phyloP scores from a whole-genome alignment of 1,140 invertebrate species.

The Eueides isabella region DNA sequence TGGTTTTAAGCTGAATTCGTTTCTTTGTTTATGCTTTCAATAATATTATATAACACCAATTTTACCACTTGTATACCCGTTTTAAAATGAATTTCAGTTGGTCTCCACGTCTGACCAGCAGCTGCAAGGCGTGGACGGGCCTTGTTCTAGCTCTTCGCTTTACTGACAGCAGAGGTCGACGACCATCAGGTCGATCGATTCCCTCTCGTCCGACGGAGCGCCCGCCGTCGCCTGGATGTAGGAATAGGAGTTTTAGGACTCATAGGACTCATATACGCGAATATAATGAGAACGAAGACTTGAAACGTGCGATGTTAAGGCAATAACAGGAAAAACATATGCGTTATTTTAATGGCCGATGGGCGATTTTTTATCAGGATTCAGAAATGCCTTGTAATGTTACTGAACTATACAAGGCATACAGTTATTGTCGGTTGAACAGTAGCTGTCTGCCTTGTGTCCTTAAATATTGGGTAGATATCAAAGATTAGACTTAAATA shows the following conservation, averaged over 20 bases:
- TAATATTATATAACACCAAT: too few species aligned
- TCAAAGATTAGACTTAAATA: background rate
- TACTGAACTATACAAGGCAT: too few species aligned
- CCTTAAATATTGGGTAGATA: background rate
- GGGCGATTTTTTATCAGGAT: constrained; percentile 1
- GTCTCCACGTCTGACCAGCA: constrained; percentile 63
- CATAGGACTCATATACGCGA: constrained; percentile 17
- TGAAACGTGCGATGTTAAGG: constrained; percentile 25
- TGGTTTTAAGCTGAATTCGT: too few species aligned
- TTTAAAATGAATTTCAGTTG: constrained; percentile 48
- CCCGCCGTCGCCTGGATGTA: constrained; percentile 77
- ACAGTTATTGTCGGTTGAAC: background rate
- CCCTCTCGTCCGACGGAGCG: constrained; percentile 66
- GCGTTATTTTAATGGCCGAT: constrained; percentile 11
- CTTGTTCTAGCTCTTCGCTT: constrained; percentile 72
- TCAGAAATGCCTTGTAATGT: background rate
- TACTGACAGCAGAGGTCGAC: constrained; percentile 72
- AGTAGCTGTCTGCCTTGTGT: background rate
- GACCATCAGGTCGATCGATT: constrained; percentile 65
- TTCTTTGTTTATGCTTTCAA: too few species aligned
- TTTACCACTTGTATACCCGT: background rate
- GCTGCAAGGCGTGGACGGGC: constrained; percentile 72
- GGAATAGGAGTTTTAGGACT: constrained; percentile 18
- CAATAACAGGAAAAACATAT: constrained; percentile 23
- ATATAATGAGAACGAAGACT: constrained; percentile 38